Percentiles rank a stretch among this genome's conserved stretches.
phyloP scores from a whole-genome alignment of 2,888 invertebrate species.

The Aphodius granarius region DNA sequence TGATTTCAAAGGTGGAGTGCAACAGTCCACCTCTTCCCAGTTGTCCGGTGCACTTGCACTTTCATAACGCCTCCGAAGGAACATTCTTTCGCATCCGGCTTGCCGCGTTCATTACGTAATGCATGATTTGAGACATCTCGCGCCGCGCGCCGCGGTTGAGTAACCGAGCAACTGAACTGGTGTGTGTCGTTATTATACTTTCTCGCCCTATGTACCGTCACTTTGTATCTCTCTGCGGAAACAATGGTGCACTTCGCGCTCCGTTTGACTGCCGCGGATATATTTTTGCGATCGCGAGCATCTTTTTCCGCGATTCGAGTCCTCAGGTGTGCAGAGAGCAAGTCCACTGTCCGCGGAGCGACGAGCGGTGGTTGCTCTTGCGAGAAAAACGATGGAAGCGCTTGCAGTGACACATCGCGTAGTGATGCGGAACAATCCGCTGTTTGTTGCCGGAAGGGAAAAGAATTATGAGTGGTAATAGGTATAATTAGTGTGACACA shows the following conservation, averaged over 20 bases:
- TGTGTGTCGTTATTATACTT: background rate
- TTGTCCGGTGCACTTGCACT: background rate
- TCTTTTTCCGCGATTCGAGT: background rate
- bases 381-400: constrained; percentile 2
- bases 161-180: too few species aligned
- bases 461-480: background rate
- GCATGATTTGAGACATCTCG: background rate
- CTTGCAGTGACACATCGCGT: constrained; percentile 5
- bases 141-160: background rate
- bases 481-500: background rate
- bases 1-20: background rate
- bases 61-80: background rate
- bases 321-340: background rate
- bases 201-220: background rate
- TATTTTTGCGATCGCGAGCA: background rate
- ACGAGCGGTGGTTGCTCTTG: constrained; percentile 9
- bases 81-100: background rate
- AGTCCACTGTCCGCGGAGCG: background rate
- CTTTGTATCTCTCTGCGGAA: background rate
- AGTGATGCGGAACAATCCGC: constrained; percentile 9
- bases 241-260: background rate
- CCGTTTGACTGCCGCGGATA: background rate
- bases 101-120: background rate
- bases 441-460: background rate
- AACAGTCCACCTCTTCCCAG: background rate